Percentiles rank a stretch among this genome's conserved stretches.
Evolutionary conservation across 2,797 vertebrate genomes (phyloP).

Genomic region (Melanotaenia trifasciata): DNA sequence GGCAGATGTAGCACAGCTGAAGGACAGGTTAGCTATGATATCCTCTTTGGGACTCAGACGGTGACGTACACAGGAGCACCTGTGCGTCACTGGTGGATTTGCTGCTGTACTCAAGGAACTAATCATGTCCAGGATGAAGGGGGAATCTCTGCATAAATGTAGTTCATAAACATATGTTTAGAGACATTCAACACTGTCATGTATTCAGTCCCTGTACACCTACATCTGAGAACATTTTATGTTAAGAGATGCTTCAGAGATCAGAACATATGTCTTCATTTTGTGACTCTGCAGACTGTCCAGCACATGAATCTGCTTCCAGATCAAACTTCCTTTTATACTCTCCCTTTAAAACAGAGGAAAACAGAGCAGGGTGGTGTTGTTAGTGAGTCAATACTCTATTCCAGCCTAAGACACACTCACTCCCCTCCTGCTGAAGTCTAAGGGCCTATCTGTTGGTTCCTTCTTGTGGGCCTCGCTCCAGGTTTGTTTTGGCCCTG

Average conservation of each 20-base stretch:
- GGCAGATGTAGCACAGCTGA: conserved; percentile 38
- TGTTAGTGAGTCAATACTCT: conserved; percentile 59
- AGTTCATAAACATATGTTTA: background rate
- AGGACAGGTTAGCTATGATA: conserved; percentile 32
- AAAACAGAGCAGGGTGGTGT: conserved; percentile 33
- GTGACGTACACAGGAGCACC: conserved; percentile 32
- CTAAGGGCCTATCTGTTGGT: conserved; percentile 58
- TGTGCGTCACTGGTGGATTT: conserved; percentile 26
- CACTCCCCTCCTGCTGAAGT: conserved; percentile 62
- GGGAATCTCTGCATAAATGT: background rate
- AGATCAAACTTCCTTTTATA: conserved; percentile 49
- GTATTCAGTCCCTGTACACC: conserved; percentile 27
- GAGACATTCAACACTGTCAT: background rate
- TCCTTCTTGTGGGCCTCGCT: conserved; percentile 81
- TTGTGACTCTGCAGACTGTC: conserved; percentile 40
- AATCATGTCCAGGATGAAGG: background rate
- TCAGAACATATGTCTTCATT: conserved; percentile 30
- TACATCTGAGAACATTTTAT: conserved; percentile 12
- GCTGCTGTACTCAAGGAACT: conserved; percentile 19
- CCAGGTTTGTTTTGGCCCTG: conserved; percentile 82
- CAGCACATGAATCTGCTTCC: conserved; percentile 57
- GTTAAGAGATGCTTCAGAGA: conserved; percentile 35
- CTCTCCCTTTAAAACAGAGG: conserved; percentile 37
- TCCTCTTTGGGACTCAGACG: conserved; percentile 19
- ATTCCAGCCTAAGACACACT: conserved; percentile 83